Conservation (phyloP, 2,113 vertebrate species). For the Cyanoderma ruficeps region DNA sequence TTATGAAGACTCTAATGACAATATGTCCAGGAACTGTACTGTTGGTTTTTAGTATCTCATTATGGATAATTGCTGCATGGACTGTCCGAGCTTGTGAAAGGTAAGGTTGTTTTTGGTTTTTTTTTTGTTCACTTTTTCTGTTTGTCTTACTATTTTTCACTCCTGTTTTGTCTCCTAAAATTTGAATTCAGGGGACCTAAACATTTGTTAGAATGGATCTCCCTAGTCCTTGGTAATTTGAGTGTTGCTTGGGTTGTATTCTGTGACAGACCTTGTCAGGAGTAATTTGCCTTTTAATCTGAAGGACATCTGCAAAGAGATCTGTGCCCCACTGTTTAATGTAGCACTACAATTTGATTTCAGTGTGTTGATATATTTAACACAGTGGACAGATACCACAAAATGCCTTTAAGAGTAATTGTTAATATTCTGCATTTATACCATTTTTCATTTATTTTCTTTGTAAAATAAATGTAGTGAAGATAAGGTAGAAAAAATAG, state of each 20-base stretch:
- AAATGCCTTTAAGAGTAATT: neutral
- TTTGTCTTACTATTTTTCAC: neutral
- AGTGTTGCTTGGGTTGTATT: neutral
- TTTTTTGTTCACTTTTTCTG: neutral
- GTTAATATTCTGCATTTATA: neutral
- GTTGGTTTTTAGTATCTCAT: constrained; percentile 99
- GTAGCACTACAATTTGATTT: neutral
- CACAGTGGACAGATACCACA: neutral
- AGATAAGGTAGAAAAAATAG: neutral
- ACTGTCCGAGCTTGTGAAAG: constrained; percentile 98
- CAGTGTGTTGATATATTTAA: neutral
- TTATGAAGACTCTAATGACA: constrained; percentile 99
- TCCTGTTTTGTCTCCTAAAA: neutral
- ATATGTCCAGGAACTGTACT: constrained; percentile 99
- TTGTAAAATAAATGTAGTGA: neutral
- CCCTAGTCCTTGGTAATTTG: neutral
- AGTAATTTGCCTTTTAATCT: neutral
- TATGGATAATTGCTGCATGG: constrained; percentile 99
- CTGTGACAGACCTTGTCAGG: neutral
- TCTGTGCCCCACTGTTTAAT: neutral
- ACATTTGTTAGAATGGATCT: neutral
- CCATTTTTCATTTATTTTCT: neutral
- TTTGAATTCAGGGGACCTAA: neutral
- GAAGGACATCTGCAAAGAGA: neutral
- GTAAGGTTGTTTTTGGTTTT: constrained; percentile 75